Base-by-base conservation (phyloP, 2,888 invertebrate species). In the Melanchra persicariae region DNA sequence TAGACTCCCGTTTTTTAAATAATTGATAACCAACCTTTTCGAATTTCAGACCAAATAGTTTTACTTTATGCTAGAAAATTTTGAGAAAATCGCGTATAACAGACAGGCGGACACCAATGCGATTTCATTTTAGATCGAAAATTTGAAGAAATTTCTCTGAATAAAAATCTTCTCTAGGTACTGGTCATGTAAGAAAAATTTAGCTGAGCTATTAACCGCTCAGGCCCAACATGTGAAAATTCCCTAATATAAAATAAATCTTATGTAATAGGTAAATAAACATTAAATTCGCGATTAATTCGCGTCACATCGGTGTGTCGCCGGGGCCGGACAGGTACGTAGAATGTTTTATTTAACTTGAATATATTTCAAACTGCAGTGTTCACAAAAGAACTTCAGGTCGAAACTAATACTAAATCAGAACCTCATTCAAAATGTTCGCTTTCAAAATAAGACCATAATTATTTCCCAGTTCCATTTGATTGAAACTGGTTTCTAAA, bases 101-200 rank as follows among this genome's bases (percentile, higher is more conserved):
- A n/a, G 55, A 75, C 75, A 75, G 72, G 49, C 26, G 34, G 55
- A 57, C 55, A 72, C 10, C 40, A 26, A 19, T 43, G 49, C 10
- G 17, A 43, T 49, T 72, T 4, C 22, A 51, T 72, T 75, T 67
- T 67, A 66, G 19, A 66, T 66, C 26, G 34, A 19, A 19, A 43
- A 57, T 57, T 43, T 66, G 49, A 43, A 65, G 43, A 57, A 10
- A 57, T 45, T 3, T 7, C n/a, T 24, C 17, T n/a, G 30, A 49
- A 75, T 40, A 10, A 55, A 43, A 55, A 43, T 8, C 2, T 75
- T n/a, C 7, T 24, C 2, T 4, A 6, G 0, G 12, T 37, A 47
- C 10, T 9, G 2, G 8, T 26, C n/a, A 15, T 37, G 22, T 24
- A 6, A 51, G 9, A 72, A 51, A 12, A 43, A 70, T 45, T 47